Conservation (phyloP, 2,113 vertebrate genomes). For the Microtus oregoni region DNA sequence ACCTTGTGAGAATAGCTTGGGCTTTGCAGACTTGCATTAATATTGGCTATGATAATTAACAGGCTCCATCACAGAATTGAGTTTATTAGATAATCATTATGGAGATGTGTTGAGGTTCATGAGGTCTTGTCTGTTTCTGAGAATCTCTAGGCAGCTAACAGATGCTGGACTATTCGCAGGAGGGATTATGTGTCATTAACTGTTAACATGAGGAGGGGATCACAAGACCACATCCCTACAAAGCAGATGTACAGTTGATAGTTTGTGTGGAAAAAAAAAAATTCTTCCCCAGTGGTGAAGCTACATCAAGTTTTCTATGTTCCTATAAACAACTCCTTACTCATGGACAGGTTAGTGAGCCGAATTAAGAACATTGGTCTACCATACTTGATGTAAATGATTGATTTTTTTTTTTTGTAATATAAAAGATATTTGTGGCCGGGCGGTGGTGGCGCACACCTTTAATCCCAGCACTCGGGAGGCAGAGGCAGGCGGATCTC, state of each 20-base stretch:
- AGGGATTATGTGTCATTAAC: not conserved
- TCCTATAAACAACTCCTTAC: not conserved
- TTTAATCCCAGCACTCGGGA: no score
- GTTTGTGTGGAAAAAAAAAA: not conserved
- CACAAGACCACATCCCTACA: not conserved
- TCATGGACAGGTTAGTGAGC: not conserved
- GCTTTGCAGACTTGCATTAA: not conserved
- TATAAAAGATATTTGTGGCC: not conserved
- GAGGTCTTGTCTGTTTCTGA: not conserved
- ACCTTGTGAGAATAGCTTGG: not conserved
- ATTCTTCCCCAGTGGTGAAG: not conserved
- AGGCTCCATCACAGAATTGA: not conserved
- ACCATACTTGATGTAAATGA: not conserved
- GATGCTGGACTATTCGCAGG: not conserved
- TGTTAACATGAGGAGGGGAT: not conserved
- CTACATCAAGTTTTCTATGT: not conserved
- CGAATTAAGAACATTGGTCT: not conserved
- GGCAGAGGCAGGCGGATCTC: no score
- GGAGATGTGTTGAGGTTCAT: not conserved
- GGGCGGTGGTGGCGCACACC: no score
- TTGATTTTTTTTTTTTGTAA: not conserved
- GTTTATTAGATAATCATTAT: not conserved
- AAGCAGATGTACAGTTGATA: not conserved
- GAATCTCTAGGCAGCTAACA: not conserved
- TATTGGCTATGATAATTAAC: not conserved